These are phyloP conservation scores for Gymnobelideus leadbeateri DNA, from an alignment of 2,113 vertebrate genomes.

Conservation along the genomic window DNA sequence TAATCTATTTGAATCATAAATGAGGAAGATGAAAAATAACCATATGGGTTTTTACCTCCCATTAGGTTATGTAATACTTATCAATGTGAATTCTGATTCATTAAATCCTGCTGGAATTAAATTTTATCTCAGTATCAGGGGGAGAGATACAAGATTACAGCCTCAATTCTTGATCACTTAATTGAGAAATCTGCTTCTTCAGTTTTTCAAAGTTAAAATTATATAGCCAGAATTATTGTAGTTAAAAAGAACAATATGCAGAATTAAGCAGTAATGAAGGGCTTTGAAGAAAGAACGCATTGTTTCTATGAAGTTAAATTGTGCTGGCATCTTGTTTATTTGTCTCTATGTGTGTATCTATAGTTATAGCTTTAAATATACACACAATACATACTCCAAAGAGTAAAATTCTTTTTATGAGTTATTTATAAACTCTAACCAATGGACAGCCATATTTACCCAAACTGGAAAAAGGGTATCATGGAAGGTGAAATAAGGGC, in stretches of 20 bases:
- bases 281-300: conserved; percentile 24
- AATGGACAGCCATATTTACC: neutral
- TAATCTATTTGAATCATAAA: conserved; percentile 28
- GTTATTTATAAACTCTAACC: neutral
- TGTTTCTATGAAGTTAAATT: neutral
- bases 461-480: neutral
- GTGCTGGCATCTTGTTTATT: neutral
- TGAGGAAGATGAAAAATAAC: conserved; percentile 14
- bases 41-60: neutral
- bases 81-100: neutral
- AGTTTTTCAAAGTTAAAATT: conserved; percentile 23
- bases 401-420: neutral
- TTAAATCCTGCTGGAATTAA: neutral
- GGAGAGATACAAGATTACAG: neutral
- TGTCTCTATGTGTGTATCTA: neutral
- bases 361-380: neutral
- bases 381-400: neutral
- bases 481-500: neutral
- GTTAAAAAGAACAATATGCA: neutral
- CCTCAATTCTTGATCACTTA: neutral
- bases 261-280: neutral
- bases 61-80: neutral
- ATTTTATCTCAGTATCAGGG: neutral
- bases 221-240: conserved; percentile 8
- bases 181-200: neutral